Percentiles rank a stretch among this genome's conserved stretches.
Evolutionary conservation across 2,797 vertebrate genomes (phyloP).

Genomic region (Eulemur coronatus): DNA sequence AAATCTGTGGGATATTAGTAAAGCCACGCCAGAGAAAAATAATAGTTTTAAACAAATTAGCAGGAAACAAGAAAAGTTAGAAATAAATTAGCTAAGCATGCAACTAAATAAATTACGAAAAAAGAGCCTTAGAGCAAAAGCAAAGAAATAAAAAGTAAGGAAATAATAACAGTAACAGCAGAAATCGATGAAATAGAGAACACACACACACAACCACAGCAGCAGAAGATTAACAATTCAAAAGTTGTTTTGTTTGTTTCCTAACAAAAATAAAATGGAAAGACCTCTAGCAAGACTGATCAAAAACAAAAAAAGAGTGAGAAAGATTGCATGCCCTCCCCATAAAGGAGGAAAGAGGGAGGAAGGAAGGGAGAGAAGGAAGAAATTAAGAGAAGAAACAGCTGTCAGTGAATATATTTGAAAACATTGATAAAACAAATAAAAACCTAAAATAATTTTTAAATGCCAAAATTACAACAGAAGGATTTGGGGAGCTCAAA

Average conservation of each 20-base stretch:
- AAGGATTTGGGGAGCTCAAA: not conserved
- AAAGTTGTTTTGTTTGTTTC: not conserved
- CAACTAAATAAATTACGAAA: not conserved
- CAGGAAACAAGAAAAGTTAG: constrained; percentile 25
- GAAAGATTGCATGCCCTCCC: not conserved
- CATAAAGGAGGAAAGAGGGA: not conserved
- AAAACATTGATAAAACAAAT: not conserved
- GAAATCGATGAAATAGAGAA: not conserved
- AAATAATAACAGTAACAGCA: not conserved
- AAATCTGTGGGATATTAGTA: constrained; percentile 46
- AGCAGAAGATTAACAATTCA: not conserved
- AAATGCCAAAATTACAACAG: not conserved
- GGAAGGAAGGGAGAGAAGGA: fast-evolving
- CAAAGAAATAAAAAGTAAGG: constrained; percentile 17
- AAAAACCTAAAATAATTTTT: not conserved
- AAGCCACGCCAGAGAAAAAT: not conserved
- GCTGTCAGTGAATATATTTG: not conserved
- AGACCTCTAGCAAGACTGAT: not conserved
- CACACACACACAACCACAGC: fast-evolving
- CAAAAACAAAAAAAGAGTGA: not conserved
- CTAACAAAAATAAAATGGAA: not conserved
- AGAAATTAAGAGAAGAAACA: not conserved
- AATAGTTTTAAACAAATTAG: constrained; percentile 50
- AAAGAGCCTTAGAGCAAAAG: not conserved
- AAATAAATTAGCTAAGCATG: constrained; percentile 35